phyloP scores from a whole-genome alignment of 1,140 invertebrate species.

The Drosophila lacteicornis region DNA sequence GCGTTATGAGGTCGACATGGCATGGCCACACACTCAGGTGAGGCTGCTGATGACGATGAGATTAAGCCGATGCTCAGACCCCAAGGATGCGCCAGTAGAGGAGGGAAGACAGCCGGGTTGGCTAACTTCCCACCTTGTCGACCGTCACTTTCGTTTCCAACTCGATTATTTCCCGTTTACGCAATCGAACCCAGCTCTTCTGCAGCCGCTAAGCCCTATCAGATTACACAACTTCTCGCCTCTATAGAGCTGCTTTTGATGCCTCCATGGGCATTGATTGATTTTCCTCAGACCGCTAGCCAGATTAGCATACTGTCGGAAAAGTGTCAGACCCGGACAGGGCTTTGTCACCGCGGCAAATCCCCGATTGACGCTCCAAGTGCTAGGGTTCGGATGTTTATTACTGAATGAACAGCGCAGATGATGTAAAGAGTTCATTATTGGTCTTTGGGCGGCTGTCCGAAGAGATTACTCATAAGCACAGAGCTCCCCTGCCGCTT shows the following conservation, averaged over 20 bases:
- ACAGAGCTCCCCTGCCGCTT: slow-evolving; percentile 54
- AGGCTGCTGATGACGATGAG: slow-evolving; percentile 20
- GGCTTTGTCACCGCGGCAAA: slow-evolving; percentile 49
- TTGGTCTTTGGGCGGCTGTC: slow-evolving; percentile 46
- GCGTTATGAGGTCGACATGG: slow-evolving; percentile 35
- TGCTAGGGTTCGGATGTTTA: slow-evolving; percentile 49
- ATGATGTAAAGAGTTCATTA: slow-evolving; percentile 63
- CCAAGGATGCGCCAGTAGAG: neutral
- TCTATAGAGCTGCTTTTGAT: slow-evolving; percentile 51
- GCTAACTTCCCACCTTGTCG: slow-evolving; percentile 12
- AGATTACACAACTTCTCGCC: slow-evolving; percentile 76
- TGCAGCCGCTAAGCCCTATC: slow-evolving; percentile 51
- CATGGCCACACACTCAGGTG: slow-evolving; percentile 24
- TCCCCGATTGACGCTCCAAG: slow-evolving; percentile 57
- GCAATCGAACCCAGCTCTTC: slow-evolving; percentile 34
- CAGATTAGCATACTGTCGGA: slow-evolving; percentile 65
- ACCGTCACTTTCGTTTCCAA: slow-evolving; percentile 45
- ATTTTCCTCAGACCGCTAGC: slow-evolving; percentile 49
- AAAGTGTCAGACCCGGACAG: slow-evolving; percentile 35
- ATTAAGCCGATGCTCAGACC: slow-evolving; percentile 26
- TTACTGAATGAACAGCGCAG: slow-evolving; percentile 33
- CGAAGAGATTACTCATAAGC: slow-evolving; percentile 38
- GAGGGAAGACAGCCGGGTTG: neutral
- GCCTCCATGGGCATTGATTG: slow-evolving; percentile 57
- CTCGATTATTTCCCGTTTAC: slow-evolving; percentile 59